These are phyloP conservation scores for Thripadectes ignobilis DNA, from an alignment of 2,797 vertebrate genomes.

Conservation along the genomic window DNA sequence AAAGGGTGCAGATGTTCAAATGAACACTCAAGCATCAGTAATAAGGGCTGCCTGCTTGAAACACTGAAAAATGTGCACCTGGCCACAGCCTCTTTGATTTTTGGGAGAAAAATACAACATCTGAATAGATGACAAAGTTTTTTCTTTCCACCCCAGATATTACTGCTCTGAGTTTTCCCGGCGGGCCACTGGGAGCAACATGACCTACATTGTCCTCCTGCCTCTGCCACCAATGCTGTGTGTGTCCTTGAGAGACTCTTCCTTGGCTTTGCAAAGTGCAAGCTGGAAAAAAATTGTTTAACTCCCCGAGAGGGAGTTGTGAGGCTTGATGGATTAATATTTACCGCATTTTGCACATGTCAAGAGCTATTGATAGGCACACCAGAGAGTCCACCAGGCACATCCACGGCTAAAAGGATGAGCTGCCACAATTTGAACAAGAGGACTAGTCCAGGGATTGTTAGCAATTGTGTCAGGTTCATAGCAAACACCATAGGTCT, in stretches of 20 bases:
- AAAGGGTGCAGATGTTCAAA: conserved; percentile 2
- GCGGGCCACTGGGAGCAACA: neutral
- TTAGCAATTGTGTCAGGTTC: neutral
- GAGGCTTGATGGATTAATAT: conserved; percentile 36
- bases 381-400: neutral
- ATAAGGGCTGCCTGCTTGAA: neutral
- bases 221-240: neutral
- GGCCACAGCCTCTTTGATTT: neutral
- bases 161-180: neutral
- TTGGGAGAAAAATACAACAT: neutral
- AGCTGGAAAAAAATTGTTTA: neutral
- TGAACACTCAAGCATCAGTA: neutral
- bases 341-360: conserved; percentile 10
- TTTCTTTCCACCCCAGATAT: neutral
- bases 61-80: neutral
- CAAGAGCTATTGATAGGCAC: neutral
- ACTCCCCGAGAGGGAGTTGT: neutral
- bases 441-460: neutral
- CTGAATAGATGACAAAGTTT: neutral
- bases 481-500: neutral
- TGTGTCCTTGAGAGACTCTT: neutral
- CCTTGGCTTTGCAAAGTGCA: neutral
- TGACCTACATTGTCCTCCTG: neutral
- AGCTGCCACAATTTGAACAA: neutral
- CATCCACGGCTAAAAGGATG: neutral